Conservation (phyloP, 2,113 vertebrate genomes). For the Drymodes brunneopygia region DNA sequence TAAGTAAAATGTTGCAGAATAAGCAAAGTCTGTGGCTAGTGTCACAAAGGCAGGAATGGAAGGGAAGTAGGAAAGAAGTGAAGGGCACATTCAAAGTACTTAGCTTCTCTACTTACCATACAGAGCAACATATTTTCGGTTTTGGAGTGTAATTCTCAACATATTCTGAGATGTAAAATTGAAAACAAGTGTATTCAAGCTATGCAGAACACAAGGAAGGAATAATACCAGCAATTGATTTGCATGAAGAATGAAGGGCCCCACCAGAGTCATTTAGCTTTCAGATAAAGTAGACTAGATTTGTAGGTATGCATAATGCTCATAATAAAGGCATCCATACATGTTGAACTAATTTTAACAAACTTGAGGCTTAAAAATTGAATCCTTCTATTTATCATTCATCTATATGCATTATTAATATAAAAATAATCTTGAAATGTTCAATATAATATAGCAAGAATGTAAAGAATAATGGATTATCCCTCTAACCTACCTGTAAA, state of each 20-base stretch:
- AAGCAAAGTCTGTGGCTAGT: not conserved
- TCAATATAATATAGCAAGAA: not conserved
- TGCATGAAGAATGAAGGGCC: not conserved
- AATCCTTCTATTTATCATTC: not conserved
- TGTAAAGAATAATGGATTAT: not conserved
- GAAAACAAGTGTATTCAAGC: not conserved
- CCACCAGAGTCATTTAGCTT: not conserved
- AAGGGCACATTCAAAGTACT: not conserved
- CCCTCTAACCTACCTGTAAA: not conserved
- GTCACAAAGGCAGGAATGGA: not conserved
- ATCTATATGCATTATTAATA: not conserved
- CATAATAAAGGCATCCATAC: not conserved
- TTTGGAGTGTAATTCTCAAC: not conserved
- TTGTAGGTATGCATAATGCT: not conserved
- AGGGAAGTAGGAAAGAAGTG: not conserved
- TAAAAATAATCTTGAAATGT: not conserved
- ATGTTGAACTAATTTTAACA: not conserved
- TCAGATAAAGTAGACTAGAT: not conserved
- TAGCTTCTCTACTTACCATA: not conserved
- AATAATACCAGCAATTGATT: not conserved
- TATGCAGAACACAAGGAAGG: not conserved
- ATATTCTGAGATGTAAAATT: not conserved
- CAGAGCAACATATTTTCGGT: not conserved
- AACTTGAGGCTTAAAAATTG: not conserved
- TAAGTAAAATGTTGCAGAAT: not conserved